Conservation (phyloP, 2,797 vertebrate species). For the Sphenopsis melanotis region DNA sequence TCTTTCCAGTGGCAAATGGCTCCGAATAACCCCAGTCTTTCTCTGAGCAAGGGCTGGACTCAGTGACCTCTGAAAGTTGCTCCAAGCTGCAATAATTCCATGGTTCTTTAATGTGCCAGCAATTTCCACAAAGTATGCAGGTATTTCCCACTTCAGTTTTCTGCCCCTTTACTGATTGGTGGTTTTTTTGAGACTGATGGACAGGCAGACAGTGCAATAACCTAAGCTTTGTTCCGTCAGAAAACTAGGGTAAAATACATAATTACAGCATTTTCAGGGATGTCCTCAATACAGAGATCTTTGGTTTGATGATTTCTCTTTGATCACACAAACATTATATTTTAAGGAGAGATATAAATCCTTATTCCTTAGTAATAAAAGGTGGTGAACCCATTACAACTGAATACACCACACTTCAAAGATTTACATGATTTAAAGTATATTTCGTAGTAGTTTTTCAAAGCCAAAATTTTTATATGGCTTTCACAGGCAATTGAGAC, state of each 20-base stretch:
- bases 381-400: neutral
- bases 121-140: neutral
- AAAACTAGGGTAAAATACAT: neutral
- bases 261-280: neutral
- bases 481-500: neutral
- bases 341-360: neutral
- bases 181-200: neutral
- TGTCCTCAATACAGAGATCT: neutral
- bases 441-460: neutral
- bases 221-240: neutral
- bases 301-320: neutral
- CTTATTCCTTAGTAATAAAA: neutral
- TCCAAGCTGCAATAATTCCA: neutral
- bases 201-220: neutral
- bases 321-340: neutral
- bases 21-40: neutral
- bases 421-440: neutral
- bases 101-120: neutral
- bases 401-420: neutral
- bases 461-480: neutral
- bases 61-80: neutral
- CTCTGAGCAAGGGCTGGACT: neutral
- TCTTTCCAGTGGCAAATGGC: neutral
- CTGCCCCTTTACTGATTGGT: neutral
- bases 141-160: neutral